Conservation (phyloP, 2,888 invertebrate species). For the Pollenia griseotomentosa region DNA sequence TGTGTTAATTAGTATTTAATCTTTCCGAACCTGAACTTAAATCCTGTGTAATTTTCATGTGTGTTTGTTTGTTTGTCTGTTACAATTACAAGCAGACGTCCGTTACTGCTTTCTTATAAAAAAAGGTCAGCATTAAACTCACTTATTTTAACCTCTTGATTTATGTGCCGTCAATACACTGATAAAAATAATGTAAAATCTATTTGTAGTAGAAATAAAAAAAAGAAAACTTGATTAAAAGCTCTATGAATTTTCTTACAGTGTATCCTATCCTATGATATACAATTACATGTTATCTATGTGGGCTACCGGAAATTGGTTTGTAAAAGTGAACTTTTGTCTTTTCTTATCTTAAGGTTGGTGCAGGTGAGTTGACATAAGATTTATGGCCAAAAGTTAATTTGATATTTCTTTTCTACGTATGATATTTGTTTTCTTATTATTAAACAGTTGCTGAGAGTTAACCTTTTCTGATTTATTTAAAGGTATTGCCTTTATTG, state of each 20-base stretch:
- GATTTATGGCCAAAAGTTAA: background rate
- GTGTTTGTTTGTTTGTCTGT: background rate
- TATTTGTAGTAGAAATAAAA: no score
- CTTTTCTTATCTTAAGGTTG: background rate
- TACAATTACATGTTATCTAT: no score
- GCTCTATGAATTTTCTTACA: no score
- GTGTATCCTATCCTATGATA: no score
- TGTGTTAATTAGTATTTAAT: constrained; percentile 82
- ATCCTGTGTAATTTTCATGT: constrained; percentile 55
- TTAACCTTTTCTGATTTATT: no score
- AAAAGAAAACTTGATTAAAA: no score
- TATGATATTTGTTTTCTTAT: no score
- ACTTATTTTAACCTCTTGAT: constrained; percentile 30
- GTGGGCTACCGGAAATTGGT: constrained; percentile 48
- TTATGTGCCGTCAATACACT: constrained; percentile 7
- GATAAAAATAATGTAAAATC: background rate
- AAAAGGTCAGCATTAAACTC: constrained; percentile 1
- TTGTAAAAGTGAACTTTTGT: background rate
- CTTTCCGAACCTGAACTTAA: constrained; percentile 76
- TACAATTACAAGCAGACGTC: no score
- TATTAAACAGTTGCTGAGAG: no score
- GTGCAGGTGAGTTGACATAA: constrained; percentile 10
- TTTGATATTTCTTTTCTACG: background rate
- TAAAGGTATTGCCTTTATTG: no score
- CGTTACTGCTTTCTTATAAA: background rate